Percentiles rank a stretch among this genome's conserved stretches.
These are phyloP conservation scores for Crossaster papposus DNA, from an alignment of 53 echinoderm and acorn worm genomes.

Conservation along the genomic window DNA sequence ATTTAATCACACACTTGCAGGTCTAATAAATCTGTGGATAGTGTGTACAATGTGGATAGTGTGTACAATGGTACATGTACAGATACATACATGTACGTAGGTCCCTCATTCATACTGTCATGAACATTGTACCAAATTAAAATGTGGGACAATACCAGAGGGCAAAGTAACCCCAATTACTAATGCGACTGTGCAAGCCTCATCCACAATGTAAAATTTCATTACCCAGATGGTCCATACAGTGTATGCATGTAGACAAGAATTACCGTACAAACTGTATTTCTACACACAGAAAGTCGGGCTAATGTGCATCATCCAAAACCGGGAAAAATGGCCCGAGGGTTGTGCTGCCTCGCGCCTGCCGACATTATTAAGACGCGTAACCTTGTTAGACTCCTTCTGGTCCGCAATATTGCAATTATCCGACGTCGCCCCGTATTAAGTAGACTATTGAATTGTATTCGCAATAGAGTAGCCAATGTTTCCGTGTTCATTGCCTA, in stretches of 20 bases:
- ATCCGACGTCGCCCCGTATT: not conserved
- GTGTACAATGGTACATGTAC: too few relatives aligned
- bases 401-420: not conserved
- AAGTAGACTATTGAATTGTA: not conserved
- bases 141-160: constrained; percentile 23
- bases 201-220: not conserved
- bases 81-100: not conserved
- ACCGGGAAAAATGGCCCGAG: constrained; percentile 10
- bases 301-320: not conserved
- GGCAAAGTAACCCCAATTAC: not conserved
- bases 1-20: too few relatives aligned
- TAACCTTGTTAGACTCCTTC: not conserved
- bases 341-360: not conserved
- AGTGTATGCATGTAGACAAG: constrained; percentile 14
- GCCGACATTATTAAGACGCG: not conserved
- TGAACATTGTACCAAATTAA: not conserved
- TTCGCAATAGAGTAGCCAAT: not conserved
- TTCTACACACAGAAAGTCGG: not conserved
- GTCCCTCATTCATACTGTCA: not conserved
- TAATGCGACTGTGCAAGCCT: not conserved
- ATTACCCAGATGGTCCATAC: not conserved
- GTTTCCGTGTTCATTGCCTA: too few relatives aligned
- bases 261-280: constrained; percentile 36
- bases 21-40: too few relatives aligned
- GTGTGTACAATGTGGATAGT: too few relatives aligned